Base-by-base conservation (phyloP, 2,113 vertebrate genomes). In the Chamaea fasciata region DNA sequence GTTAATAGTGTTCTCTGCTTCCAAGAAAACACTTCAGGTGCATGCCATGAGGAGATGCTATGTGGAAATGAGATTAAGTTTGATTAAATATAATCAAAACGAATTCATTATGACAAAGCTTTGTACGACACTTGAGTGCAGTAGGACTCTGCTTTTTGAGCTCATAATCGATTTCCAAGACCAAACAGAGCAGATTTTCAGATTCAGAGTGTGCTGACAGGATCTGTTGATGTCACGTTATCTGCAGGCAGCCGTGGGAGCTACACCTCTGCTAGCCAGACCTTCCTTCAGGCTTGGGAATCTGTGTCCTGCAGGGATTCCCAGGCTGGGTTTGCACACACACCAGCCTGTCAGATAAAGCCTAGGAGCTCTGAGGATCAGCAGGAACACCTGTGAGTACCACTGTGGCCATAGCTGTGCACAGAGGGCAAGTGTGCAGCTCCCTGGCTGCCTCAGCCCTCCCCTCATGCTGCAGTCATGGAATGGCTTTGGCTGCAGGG, bases 321-420 rank as follows among this genome's bases (percentile, higher is more conserved):
- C 76, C 41, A 3, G 7, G 35, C 67, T 80, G 83, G n/a, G 3
- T 37, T 23, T 64, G 35, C 1, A 0, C 2, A 55, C 21, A 5
- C 74, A 10, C 17, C 50, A 64, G 37, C 71, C 15, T 0, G 1
- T 62, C 9, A 15, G 79, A 46, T 64, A 92, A 56, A 52, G 53
- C 2, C 1, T 44, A 9, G 52, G 44, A 73, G 62, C 67, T 46
- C 44, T 2, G 26, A 20, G 35, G 9, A 39, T 24, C 80, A 12
- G 33, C 67, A 64, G 49, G 18, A 68, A 8, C 26, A 19, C 15
- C 64, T 0, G 70, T 91, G 88, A 92, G 91, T 68, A 81, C 35
- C 0, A 4, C 0, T 6, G 16, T 39, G 55, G 70, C 79, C 10
- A 5, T 7, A 15, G 2, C 13, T 14, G 11, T 8, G 55, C 2